Percentiles rank a stretch among this genome's conserved stretches.
Evolutionary conservation across 2,113 vertebrate species (phyloP).

Genomic region (Rhinopomastus cyanomelas): DNA sequence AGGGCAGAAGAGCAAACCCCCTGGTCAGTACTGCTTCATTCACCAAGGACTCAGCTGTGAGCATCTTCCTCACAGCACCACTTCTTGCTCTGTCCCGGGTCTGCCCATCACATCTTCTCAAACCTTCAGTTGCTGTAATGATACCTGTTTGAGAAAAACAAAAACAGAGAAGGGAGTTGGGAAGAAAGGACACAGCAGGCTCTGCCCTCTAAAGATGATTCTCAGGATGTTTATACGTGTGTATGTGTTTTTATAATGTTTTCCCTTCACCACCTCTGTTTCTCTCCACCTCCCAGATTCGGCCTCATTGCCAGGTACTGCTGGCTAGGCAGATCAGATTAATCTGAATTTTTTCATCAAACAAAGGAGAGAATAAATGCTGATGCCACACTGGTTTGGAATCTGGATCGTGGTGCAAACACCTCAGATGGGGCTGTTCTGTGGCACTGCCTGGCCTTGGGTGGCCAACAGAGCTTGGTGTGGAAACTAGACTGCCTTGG

Average conservation of each 20-base stretch:
- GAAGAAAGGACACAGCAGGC: background rate
- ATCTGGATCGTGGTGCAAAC: background rate
- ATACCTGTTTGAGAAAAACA: background rate
- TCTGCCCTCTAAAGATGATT: background rate
- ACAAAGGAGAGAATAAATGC: background rate
- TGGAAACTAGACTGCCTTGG: background rate
- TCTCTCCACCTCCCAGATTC: background rate
- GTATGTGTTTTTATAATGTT: background rate
- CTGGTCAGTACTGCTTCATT: background rate
- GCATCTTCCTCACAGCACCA: background rate
- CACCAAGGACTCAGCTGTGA: background rate
- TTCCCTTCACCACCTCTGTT: background rate
- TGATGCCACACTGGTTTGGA: background rate
- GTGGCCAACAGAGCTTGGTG: fast-evolving
- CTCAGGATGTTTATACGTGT: background rate
- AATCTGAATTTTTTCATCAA: background rate
- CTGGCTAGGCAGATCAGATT: background rate
- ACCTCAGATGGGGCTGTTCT: background rate
- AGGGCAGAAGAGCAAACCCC: background rate
- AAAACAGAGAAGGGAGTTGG: background rate
- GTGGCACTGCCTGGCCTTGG: no score
- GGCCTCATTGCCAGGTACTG: background rate
- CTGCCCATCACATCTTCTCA: background rate
- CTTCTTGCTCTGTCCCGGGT: background rate
- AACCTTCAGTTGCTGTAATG: background rate